Evolutionary conservation across 2,888 invertebrate genomes (phyloP), one percentile per base, ranked within the genome.

Genomic region (Amphimallon solstitiale): DNA sequence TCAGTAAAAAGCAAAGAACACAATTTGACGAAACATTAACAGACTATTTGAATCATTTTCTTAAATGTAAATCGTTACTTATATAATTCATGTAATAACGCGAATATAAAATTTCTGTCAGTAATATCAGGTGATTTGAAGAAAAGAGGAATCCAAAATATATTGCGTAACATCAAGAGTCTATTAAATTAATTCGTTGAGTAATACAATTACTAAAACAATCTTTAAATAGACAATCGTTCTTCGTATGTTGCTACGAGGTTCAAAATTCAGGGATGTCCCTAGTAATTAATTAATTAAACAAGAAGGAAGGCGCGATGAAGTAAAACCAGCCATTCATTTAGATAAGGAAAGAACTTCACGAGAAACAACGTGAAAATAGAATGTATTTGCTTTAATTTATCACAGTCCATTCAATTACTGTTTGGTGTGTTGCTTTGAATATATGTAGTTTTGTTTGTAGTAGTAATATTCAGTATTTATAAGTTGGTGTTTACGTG

Each of bases 171-270:
- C n/a, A 17, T 38, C 17, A 52, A 14, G 40, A 23, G 2, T 23
- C 29, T 23, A 56, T 56, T 56, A 56, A 56, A 9, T 56, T 56
- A 56, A 43, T 56, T 56, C 40, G 3, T 3, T 21, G 35, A 51
- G 51, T 17, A 51, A 17, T 51, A 51, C 35, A 17, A 51, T 35
- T 51, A 35, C 15, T 35, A 51, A 35, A 29, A 34, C 35, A 34
- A n/a, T 51, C 51, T 35, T 51, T 35, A 51, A 35, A 51, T 35
- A 51, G 35, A 35, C 34, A 9, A 35, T 35, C 40, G 6, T 3
- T 12, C 21, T 5, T 23, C 21, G 23, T 40, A 21, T 56, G 43
- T 56, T 23, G 23, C 23, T 9, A 17, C 34, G 15, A n/a, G n/a
- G 35, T 17, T 12, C 35, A 51, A 56, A 56, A 40, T 40, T 43